A percentile compares a stretch with the other conserved stretches of the same genome.
Conservation (phyloP, 2,113 vertebrate genomes). For the Campylorhamphus procurvoides region DNA sequence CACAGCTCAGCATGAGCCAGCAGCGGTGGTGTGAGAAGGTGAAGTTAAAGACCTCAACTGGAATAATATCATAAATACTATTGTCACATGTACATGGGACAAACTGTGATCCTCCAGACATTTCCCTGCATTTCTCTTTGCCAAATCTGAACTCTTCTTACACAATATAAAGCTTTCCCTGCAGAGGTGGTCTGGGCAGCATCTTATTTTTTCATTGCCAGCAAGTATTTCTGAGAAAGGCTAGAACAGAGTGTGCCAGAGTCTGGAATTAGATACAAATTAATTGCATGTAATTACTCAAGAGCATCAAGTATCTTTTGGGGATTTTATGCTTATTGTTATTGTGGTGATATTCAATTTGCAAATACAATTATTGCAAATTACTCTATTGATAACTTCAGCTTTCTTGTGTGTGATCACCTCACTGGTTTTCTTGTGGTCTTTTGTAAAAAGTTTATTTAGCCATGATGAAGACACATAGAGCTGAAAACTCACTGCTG, state of each 20-base stretch:
- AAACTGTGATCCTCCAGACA: background rate
- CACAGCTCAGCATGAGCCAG: background rate
- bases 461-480: background rate
- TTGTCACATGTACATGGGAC: background rate
- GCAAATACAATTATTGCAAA: constrained; percentile 57
- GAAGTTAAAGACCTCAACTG: background rate
- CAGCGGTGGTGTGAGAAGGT: background rate
- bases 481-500: background rate
- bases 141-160: constrained; percentile 26
- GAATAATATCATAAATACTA: background rate
- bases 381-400: constrained; percentile 50
- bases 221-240: constrained; percentile 59
- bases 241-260: constrained; percentile 36
- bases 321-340: constrained; percentile 44
- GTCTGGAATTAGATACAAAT: constrained; percentile 60
- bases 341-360: constrained; percentile 44
- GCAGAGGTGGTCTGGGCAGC: constrained; percentile 23
- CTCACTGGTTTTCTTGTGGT: background rate
- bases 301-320: constrained; percentile 48
- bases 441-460: constrained; percentile 6
- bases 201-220: constrained; percentile 55
- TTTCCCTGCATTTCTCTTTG: constrained; percentile 2
- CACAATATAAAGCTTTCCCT: constrained; percentile 45
- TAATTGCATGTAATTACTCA: constrained; percentile 67
- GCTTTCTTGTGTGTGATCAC: constrained; percentile 1